These are phyloP conservation scores for Synanceia verrucosa DNA, from an alignment of 2,797 vertebrate species.

Conservation along the genomic window DNA sequence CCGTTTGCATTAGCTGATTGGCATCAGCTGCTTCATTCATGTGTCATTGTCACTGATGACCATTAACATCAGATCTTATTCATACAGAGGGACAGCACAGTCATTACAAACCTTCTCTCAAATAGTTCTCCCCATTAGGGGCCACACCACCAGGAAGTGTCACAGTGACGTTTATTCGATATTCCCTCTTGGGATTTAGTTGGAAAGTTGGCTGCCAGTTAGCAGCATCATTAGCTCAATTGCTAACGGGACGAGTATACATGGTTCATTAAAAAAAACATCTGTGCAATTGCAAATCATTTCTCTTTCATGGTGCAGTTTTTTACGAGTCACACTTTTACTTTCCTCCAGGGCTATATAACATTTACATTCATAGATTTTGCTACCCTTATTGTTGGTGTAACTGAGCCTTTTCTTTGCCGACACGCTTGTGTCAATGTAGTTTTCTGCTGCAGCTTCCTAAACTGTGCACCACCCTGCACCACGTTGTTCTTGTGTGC, in stretches of 20 bases:
- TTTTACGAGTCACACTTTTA: too few species aligned
- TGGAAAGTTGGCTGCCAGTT: not conserved
- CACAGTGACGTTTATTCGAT: not conserved
- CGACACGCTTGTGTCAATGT: not conserved
- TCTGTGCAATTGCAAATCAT: not conserved
- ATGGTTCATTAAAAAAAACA: not conserved
- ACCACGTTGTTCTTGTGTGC: not conserved
- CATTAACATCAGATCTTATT: not conserved
- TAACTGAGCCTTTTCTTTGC: not conserved
- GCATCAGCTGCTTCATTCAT: not conserved
- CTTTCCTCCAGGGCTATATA: not conserved
- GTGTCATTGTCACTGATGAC: not conserved
- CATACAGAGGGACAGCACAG: not conserved
- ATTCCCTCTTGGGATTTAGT: not conserved
- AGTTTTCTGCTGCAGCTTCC: not conserved
- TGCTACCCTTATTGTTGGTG: not conserved
- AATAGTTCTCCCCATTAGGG: not conserved
- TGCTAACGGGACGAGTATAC: not conserved
- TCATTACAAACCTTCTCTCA: not conserved
- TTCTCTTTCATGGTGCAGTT: not conserved
- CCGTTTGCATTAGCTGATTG: not conserved
- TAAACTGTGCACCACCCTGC: not conserved
- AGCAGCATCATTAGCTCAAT: not conserved
- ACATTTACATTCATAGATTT: not conserved
- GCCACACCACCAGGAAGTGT: not conserved